phyloP scores from a whole-genome alignment of 1,140 invertebrate species.

The Pseudomyrmex concolor region DNA sequence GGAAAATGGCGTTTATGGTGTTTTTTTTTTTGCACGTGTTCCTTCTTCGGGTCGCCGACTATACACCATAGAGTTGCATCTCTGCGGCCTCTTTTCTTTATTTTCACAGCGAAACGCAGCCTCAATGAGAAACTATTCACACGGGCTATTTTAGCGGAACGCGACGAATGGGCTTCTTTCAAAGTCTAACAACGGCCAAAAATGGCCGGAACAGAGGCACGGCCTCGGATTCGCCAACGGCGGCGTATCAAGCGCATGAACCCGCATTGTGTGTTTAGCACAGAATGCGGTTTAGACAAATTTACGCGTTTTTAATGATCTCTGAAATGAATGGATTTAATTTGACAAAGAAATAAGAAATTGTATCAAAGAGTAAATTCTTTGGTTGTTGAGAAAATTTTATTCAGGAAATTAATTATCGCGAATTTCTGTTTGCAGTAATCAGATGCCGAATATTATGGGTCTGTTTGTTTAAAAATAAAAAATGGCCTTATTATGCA shows the following conservation, averaged over 20 bases:
- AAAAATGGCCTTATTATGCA: slow-evolving; percentile 9
- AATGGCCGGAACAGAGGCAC: slow-evolving; percentile 11
- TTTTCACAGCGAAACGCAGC: slow-evolving; percentile 26
- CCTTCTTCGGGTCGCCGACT: slow-evolving; percentile 18
- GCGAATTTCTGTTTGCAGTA: neutral
- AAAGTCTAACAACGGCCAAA: slow-evolving; percentile 26
- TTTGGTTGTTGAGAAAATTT: neutral
- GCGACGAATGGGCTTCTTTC: neutral
- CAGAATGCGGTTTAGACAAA: neutral
- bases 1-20: slow-evolving; percentile 60
- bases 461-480: neutral
- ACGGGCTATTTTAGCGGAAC: slow-evolving; percentile 24
- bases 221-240: neutral
- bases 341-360: neutral
- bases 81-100: slow-evolving; percentile 26
- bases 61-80: neutral
- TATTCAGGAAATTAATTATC: too few relatives aligned
- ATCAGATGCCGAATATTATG: neutral
- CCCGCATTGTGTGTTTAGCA: slow-evolving; percentile 1
- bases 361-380: neutral
- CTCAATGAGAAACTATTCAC: slow-evolving; percentile 61
- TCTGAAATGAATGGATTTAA: neutral
- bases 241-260: neutral
- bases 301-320: neutral
- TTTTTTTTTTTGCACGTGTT: neutral